Conservation (phyloP, 1,140 invertebrate species). For the Procambarus clarkii region DNA sequence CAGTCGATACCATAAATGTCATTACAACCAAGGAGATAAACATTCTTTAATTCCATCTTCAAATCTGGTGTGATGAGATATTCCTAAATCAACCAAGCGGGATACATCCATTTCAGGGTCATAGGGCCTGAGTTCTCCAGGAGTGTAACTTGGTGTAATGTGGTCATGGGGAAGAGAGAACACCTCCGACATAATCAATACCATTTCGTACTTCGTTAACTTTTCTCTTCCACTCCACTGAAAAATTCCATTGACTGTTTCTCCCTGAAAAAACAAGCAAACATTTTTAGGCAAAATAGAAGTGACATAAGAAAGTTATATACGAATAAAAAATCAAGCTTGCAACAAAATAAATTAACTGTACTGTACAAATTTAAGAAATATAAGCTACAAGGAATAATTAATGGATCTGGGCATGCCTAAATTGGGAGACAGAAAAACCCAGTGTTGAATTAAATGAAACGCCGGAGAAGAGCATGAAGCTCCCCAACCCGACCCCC, state of each 20-base stretch:
- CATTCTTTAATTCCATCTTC: slow-evolving; percentile 75
- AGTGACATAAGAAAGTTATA: neutral
- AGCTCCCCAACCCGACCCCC: too few species aligned
- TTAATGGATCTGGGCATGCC: too few species aligned
- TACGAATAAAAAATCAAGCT: too few species aligned
- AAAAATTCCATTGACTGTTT: slow-evolving; percentile 75
- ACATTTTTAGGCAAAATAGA: too few species aligned
- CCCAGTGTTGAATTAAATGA: too few species aligned
- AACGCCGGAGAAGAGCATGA: too few species aligned
- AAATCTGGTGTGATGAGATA: slow-evolving; percentile 77
- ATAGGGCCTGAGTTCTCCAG: slow-evolving; percentile 76
- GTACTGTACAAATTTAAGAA: too few species aligned
- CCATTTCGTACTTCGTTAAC: slow-evolving; percentile 80
- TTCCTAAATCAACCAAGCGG: slow-evolving; percentile 75
- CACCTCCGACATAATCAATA: slow-evolving; percentile 76
- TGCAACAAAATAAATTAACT: too few species aligned
- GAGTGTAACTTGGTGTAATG: slow-evolving; percentile 74
- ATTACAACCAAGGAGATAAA: slow-evolving; percentile 52
- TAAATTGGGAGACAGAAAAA: too few species aligned
- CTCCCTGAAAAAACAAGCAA: slow-evolving; percentile 27
- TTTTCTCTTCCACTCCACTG: slow-evolving; percentile 79
- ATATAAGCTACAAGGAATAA: too few species aligned
- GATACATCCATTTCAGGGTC: slow-evolving; percentile 77
- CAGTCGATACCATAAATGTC: too few species aligned
- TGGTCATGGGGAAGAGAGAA: slow-evolving; percentile 76